These are phyloP conservation scores for Cephus sareptanus DNA, from an alignment of 2,888 invertebrate genomes.

Conservation along the genomic window DNA sequence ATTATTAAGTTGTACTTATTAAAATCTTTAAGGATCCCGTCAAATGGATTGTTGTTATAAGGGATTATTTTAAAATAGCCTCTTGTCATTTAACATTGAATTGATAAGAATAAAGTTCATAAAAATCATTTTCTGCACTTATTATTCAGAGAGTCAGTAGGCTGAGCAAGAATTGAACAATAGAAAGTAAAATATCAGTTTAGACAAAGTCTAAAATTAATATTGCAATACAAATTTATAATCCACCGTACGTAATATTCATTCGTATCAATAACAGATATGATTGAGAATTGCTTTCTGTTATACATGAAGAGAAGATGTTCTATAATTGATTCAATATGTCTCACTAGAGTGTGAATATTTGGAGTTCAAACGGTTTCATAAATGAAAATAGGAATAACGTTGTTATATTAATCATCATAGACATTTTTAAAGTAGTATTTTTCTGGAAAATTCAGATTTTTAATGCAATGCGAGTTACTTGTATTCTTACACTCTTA, in stretches of 20 bases:
- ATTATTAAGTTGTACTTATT: slow-evolving; percentile 30
- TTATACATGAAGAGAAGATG: background rate
- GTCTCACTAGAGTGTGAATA: background rate
- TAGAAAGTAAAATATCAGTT: background rate
- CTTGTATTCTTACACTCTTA: slow-evolving; percentile 31
- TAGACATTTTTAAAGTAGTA: background rate
- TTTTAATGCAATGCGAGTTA: slow-evolving; percentile 40
- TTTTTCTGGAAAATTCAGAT: slow-evolving; percentile 40
- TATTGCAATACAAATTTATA: background rate
- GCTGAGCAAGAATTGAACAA: background rate
- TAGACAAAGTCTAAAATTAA: background rate
- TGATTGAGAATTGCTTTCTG: background rate
- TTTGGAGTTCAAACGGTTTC: background rate
- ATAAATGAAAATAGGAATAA: background rate
- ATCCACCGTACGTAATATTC: background rate
- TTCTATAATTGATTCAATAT: background rate
- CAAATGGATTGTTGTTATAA: slow-evolving; percentile 34
- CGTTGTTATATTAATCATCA: background rate
- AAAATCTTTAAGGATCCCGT: slow-evolving; percentile 30
- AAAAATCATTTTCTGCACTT: slow-evolving; percentile 20
- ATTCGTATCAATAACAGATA: background rate
- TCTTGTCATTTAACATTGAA: slow-evolving; percentile 17
- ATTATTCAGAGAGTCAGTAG: background rate
- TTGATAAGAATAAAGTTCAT: slow-evolving; percentile 23
- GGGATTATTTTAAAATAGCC: slow-evolving; percentile 13